Evolutionary conservation across 2,797 vertebrate genomes (phyloP).

Genomic region (Cyprinodon diabolis): DNA sequence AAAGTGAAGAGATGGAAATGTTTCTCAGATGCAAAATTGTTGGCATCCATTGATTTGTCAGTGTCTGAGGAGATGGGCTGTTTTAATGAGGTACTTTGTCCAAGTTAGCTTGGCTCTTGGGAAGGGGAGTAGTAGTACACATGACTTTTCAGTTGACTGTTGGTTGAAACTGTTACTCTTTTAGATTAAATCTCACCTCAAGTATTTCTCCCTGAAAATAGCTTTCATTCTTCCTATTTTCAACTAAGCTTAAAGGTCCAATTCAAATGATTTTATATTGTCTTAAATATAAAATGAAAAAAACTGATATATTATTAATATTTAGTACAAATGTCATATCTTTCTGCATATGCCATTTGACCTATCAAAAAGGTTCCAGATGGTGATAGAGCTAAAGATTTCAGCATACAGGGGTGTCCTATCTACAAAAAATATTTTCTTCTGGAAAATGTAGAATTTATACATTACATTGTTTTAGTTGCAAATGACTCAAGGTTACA

Average conservation of each 20-base stretch:
- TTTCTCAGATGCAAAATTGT: conserved; percentile 37
- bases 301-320: conserved; percentile 38
- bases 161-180: conserved; percentile 22
- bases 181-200: conserved; percentile 53
- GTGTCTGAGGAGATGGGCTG: conserved; percentile 38
- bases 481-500: conserved; percentile 7
- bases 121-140: conserved; percentile 22
- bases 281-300: conserved; percentile 31
- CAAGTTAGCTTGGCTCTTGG: conserved; percentile 46
- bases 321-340: conserved; percentile 49
- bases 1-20: conserved; percentile 28
- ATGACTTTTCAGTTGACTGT: conserved; percentile 57
- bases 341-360: conserved; percentile 53
- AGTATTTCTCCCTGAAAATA: conserved; percentile 22
- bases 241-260: conserved; percentile 5
- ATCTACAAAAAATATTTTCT: conserved; percentile 5
- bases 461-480: not conserved
- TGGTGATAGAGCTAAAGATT: conserved; percentile 50
- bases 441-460: not conserved
- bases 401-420: conserved; percentile 46
- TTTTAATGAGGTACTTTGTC: conserved; percentile 57
- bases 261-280: conserved; percentile 28
- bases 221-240: not conserved
- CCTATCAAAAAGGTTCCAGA: conserved; percentile 50
- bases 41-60: conserved; percentile 60